These are phyloP conservation scores for Notolabrus celidotus DNA, from an alignment of 2,797 vertebrate genomes.

Conservation along the genomic window DNA sequence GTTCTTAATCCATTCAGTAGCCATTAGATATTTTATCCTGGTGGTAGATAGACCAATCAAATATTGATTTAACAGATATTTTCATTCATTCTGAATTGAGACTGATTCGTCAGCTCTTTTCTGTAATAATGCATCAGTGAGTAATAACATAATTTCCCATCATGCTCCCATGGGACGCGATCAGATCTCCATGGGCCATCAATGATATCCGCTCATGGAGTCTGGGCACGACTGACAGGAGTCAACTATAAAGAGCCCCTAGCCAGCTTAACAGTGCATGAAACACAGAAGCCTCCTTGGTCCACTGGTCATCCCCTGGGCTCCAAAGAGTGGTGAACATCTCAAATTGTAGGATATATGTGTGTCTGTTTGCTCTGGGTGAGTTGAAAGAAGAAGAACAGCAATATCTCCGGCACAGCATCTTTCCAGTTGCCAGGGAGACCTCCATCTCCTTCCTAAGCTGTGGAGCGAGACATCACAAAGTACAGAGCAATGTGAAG, in stretches of 20 bases:
- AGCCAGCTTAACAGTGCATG: conserved; percentile 80
- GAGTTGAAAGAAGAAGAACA: conserved; percentile 23
- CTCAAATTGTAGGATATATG: conserved; percentile 38
- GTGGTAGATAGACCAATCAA: background rate
- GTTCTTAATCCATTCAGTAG: background rate
- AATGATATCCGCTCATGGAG: conserved; percentile 55
- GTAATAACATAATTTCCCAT: conserved; percentile 45
- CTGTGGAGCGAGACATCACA: conserved; percentile 63
- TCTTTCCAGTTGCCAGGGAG: conserved; percentile 72
- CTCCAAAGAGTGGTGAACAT: conserved; percentile 67
- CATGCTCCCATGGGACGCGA: conserved; percentile 48
- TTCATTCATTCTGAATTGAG: conserved; percentile 33
- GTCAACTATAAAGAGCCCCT: conserved; percentile 60
- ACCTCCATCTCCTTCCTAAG: conserved; percentile 53
- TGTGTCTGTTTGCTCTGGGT: conserved; percentile 11
- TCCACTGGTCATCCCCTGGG: conserved; percentile 69
- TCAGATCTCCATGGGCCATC: conserved; percentile 56
- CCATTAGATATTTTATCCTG: background rate
- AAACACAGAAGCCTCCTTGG: conserved; percentile 73
- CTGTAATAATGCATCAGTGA: conserved; percentile 47
- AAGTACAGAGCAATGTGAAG: conserved; percentile 69
- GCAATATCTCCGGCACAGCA: conserved; percentile 58
- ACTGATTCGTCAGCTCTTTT: conserved; percentile 26
- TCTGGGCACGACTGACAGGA: conserved; percentile 66
- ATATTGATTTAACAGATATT: background rate